phyloP scores from a whole-genome alignment of 2,113 vertebrate species.

The Indicator indicator region DNA sequence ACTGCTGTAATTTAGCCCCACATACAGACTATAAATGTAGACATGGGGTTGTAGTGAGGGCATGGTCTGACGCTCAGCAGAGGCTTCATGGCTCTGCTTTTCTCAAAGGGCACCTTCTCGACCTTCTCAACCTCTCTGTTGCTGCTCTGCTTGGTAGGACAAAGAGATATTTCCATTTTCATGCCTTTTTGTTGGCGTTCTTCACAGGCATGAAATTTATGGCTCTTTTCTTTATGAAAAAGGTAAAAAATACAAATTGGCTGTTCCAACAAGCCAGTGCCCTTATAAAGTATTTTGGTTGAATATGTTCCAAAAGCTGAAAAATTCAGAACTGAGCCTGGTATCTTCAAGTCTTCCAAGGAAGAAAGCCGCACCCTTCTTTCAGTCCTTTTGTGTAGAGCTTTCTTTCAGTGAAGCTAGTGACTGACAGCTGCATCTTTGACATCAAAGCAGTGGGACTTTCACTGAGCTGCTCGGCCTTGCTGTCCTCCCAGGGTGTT shows the following conservation, averaged over 20 bases:
- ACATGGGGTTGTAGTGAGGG: background rate
- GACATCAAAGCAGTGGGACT: background rate
- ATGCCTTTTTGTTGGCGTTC: background rate
- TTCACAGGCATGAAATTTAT: background rate
- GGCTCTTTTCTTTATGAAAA: background rate
- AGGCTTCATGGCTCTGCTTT: background rate
- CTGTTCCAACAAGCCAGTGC: background rate
- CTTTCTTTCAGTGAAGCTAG: background rate
- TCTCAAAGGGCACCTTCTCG: background rate
- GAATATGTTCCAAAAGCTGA: background rate
- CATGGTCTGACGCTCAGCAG: background rate
- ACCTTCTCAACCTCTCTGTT: background rate
- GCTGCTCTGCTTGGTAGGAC: background rate
- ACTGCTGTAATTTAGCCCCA: no score
- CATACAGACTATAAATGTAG: no score
- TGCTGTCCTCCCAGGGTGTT: background rate
- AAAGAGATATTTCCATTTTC: background rate
- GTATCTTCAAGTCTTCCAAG: background rate
- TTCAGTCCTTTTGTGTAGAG: background rate
- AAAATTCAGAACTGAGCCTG: background rate
- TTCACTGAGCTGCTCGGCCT: background rate
- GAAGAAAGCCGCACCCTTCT: background rate
- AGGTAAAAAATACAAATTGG: background rate
- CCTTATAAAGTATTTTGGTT: background rate
- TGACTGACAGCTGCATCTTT: background rate